phyloP scores from a whole-genome alignment of 2,113 vertebrate species.

The Sebastes schlegelii region DNA sequence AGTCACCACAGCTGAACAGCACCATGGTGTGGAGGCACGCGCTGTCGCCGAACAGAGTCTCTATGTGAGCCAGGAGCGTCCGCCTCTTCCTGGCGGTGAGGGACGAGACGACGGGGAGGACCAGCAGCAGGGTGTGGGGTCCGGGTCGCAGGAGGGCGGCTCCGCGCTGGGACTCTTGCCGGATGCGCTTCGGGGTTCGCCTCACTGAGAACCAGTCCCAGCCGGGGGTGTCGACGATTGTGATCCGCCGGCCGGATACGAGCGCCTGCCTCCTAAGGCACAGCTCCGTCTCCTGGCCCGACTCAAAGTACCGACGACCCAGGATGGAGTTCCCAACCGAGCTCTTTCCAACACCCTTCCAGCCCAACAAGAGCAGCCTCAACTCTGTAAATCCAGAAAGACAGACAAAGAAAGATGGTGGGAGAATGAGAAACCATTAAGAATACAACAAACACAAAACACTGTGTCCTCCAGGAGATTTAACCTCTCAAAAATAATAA shows the following conservation, averaged over 20 bases:
- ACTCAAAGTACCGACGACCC: constrained; percentile 81
- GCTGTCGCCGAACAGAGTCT: constrained; percentile 80
- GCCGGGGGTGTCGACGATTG: constrained; percentile 84
- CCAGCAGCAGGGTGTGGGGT: constrained; percentile 83
- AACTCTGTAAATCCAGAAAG: constrained; percentile 67
- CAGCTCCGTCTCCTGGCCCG: constrained; percentile 79
- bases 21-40: constrained; percentile 84
- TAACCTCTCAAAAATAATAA: no score
- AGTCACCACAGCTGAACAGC: constrained; percentile 85
- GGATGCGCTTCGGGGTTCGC: constrained; percentile 78
- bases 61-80: constrained; percentile 82
- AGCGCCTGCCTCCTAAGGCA: constrained; percentile 80
- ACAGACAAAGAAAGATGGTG: not conserved
- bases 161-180: constrained; percentile 81
- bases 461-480: no score
- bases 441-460: no score
- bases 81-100: constrained; percentile 82
- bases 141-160: constrained; percentile 82
- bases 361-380: constrained; percentile 81
- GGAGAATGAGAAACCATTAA: not conserved
- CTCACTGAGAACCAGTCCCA: constrained; percentile 85
- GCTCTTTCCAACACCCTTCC: constrained; percentile 86
- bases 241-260: constrained; percentile 81
- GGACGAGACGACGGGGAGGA: constrained; percentile 83
- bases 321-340: constrained; percentile 84